These are phyloP conservation scores for Macroramphosus scolopax DNA, from an alignment of 2,797 vertebrate species.

Conservation along the genomic window DNA sequence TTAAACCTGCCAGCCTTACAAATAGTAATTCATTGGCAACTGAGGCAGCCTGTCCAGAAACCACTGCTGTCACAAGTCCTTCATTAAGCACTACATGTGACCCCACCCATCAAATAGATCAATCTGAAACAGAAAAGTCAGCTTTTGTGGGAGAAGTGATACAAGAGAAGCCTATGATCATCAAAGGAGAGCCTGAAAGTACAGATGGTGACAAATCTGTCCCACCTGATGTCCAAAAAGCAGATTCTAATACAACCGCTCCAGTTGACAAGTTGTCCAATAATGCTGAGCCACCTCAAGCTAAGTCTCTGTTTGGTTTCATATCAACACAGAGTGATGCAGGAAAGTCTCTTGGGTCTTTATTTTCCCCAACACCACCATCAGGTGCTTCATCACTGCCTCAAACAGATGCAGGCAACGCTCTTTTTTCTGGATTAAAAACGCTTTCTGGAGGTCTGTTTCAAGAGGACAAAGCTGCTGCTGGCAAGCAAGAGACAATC, in stretches of 20 bases:
- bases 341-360: conserved; percentile 82
- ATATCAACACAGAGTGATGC: conserved; percentile 74
- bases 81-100: conserved; percentile 24
- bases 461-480: conserved; percentile 79
- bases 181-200: conserved; percentile 55
- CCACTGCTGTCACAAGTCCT: conserved; percentile 17
- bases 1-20: conserved; percentile 15
- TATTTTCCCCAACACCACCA: conserved; percentile 81
- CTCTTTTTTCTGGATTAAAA: conserved; percentile 86
- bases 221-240: conserved; percentile 17
- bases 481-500: conserved; percentile 62
- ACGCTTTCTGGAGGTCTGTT: conserved; percentile 85
- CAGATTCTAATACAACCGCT: conserved; percentile 11
- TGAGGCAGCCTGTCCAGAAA: conserved; percentile 21
- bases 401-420: conserved; percentile 67
- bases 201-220: conserved; percentile 48
- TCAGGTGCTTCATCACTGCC: conserved; percentile 62
- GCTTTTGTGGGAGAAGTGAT: conserved; percentile 42
- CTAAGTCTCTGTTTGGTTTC: conserved; percentile 78
- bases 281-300: conserved; percentile 55
- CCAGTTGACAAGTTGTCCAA: conserved; percentile 40
- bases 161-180: conserved; percentile 54
- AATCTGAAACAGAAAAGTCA: conserved; percentile 34
- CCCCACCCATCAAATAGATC: conserved; percentile 12
- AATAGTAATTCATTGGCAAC: conserved; percentile 3